Base-by-base conservation (phyloP, 1,140 invertebrate genomes). In the Arion vulgaris region DNA sequence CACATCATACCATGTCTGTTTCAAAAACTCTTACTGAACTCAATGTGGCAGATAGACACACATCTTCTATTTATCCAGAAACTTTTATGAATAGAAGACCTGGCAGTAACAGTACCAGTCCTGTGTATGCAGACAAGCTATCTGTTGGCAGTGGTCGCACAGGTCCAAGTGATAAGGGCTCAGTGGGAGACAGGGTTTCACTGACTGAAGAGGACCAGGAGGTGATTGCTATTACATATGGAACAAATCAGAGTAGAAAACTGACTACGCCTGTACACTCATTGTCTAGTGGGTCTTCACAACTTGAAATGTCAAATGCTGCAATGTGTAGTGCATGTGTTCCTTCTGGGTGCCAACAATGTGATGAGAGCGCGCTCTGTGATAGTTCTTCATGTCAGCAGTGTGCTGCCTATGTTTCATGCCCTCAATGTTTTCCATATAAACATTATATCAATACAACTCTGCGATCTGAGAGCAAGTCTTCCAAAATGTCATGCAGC, bases 341-440 rank as follows among this genome's bases (percentile, higher is more conserved):
- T 39, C 76, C 76, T 36, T 38, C 76, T 13, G 76, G 76, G 32
- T 78, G 76, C 26, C 76, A 5, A n/a, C 76, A 78, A 41, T 78
- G 76, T 45, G 76, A 78, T 28, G 53, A 78, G 76, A 66, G 26
- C 39, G 15, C 66, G 13, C 19, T 78, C 28, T 66, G 76, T 78
- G 76, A 78, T 23, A 78, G 57, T n/a, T 7, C 51, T 26, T 80
- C 78, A 15, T 83, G 82, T 78, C 38, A 38, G 23, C 82, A 79
- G 69, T 79, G 76, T 51, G 41, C 66, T n/a, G 72, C 68, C 17
- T 83, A 78, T 34, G 28, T 68, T 0, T 83, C 74, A 87, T 91
- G 68, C 87, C 86, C 83, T 83, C 88, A 83, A 85, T 91, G 38
- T 89, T 85, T 45, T 83, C 81, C 76, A 1, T 76, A 80, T 49